Evolutionary conservation across 2,797 vertebrate genomes (phyloP).

Genomic region (Eospalax fontanierii): DNA sequence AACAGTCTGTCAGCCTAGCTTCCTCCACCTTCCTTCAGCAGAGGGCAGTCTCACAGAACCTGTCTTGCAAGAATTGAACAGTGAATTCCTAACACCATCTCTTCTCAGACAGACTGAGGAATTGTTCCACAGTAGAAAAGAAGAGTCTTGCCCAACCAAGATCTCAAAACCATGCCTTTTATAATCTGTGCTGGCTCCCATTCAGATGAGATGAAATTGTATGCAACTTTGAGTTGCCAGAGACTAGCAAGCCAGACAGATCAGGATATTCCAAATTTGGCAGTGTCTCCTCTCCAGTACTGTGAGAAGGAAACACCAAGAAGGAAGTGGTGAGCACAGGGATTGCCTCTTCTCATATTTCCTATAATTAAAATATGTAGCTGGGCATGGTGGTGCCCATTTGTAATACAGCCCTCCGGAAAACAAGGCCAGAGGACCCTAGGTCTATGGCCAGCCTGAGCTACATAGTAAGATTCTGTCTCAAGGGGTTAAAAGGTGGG

Average conservation of each 20-base stretch:
- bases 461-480: not conserved
- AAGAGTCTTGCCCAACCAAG: constrained; percentile 34
- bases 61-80: constrained; percentile 14
- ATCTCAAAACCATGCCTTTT: constrained; percentile 1
- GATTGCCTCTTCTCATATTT: not conserved
- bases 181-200: not conserved
- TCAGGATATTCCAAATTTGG: not conserved
- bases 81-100: not conserved
- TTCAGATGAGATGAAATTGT: constrained; percentile 14
- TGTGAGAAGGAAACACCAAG: constrained; percentile 6
- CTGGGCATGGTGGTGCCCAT: not conserved
- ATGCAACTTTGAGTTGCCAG: not conserved
- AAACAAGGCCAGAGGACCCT: not conserved
- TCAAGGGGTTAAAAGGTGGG: not conserved
- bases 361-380: not conserved
- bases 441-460: not conserved
- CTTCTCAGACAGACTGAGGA: not conserved
- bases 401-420: not conserved
- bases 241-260: not conserved
- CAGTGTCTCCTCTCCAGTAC: not conserved
- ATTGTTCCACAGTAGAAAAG: not conserved
- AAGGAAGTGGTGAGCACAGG: not conserved
- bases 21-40: not conserved
- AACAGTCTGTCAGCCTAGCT: not conserved
- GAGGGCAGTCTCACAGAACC: not conserved